Conservation (phyloP, 2,113 vertebrate species). For the Tautogolabrus adspersus region DNA sequence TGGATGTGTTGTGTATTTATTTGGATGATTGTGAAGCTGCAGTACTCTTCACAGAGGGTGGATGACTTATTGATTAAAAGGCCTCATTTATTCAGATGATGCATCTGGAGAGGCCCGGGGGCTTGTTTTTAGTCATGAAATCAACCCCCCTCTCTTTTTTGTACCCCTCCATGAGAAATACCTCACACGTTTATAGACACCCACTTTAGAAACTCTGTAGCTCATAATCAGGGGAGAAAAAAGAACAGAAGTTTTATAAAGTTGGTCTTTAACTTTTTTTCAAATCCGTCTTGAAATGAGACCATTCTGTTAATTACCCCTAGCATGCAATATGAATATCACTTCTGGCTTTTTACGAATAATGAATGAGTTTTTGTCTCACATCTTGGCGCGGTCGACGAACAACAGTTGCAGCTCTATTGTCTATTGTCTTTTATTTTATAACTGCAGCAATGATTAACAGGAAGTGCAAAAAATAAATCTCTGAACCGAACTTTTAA, state of each 20-base stretch:
- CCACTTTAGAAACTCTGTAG: conserved; percentile 6
- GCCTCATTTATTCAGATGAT: conserved; percentile 76
- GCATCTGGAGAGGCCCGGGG: conserved; percentile 68
- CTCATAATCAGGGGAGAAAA: background rate
- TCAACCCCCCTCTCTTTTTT: conserved; percentile 19
- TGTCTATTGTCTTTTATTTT: conserved; percentile 16
- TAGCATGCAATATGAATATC: conserved; percentile 49
- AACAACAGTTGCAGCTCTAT: background rate
- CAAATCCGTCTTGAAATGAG: conserved; percentile 11
- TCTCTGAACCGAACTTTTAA: conserved; percentile 13
- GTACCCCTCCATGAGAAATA: conserved; percentile 36
- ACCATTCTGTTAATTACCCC: conserved; percentile 27
- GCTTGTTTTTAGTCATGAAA: conserved; percentile 69
- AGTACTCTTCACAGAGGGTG: conserved; percentile 62
- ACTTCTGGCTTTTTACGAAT: conserved; percentile 41
- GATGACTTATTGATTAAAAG: conserved; percentile 83
- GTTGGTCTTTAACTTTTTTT: background rate
- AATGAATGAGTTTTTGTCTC: conserved; percentile 38
- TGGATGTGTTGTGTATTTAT: conserved; percentile 45
- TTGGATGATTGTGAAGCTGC: conserved; percentile 48
- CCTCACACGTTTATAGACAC: conserved; percentile 25
- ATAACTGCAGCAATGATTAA: background rate
- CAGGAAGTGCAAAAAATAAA: background rate
- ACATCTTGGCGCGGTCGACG: conserved; percentile 8
- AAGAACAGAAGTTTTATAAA: conserved; percentile 14